Base-by-base conservation (phyloP, 2,797 vertebrate genomes). In the Muraenolepis orangiensis region DNA sequence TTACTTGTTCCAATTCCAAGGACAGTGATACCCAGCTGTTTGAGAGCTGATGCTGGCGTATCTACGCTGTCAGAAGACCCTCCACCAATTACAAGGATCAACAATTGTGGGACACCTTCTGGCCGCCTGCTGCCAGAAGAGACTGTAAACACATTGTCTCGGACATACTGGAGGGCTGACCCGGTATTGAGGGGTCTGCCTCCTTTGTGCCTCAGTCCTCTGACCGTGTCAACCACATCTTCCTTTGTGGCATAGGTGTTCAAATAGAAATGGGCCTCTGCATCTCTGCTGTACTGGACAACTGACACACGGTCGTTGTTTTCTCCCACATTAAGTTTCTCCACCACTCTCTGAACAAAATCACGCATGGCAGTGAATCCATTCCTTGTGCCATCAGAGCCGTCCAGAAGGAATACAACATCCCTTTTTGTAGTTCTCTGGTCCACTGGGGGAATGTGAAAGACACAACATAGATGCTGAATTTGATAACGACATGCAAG, bases 161-260 rank as follows among this genome's bases (percentile, higher is more conserved):
- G 85, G 1, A 91, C 70, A 1, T 88, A 85, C 66, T 83, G 87
- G 38, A 90, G 86, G 61, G 82, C 88, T 13, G 78, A 80, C 20
- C 91, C 91, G 0, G 88, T 92, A 74, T 90, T 84, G 51, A 88
- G 84, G 40, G 83, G 73, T 72, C 78, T 83, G 1, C 89, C 91
- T 28, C 90, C 89, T 76, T 20, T 87, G 80, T 90, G 89, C 31
- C 38, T 81, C 69, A 88, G 40, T 11, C 74, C 51, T 81, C 80
- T 83, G 64, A 89, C 68, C 0, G 75, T 6, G 46, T 80, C 67
- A 6, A 83, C 1, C 66, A 90, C 6, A 4, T 86, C 81, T 2
- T 81, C 31, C 16, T 31, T 86, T n/a, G 70, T 85, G 3, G 14
- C 77, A 72, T 83, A 77, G 13, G 76, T 81, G 74, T 81, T 81